Evolutionary conservation across 2,113 vertebrate genomes (phyloP), one percentile per base, ranked within the genome.

Genomic region (Pteronura brasiliensis): DNA sequence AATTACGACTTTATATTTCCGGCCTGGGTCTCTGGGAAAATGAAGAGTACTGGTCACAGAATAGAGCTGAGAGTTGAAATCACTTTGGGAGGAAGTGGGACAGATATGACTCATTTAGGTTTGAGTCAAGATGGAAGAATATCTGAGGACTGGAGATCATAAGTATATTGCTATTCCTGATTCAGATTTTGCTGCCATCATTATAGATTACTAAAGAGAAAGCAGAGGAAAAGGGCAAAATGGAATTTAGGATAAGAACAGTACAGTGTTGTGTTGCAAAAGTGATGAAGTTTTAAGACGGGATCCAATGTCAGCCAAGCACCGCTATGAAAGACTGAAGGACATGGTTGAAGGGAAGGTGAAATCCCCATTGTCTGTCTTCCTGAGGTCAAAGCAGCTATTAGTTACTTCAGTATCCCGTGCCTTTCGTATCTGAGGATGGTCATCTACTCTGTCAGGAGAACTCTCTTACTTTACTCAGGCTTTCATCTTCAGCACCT

Each of bases 211-310:
- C 1, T 31, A 77, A 52, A 11, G 39, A 59, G 84, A 36, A 76
- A n/a, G 44, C 42, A 2, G 52, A 84, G 36, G 29, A 82, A 3
- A 72, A 14, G 27, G 3, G 27, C 61, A 52, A 4, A 31, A 7
- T 9, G 59, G 67, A 47, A 49, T 82, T 44, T 18, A 31, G n/a
- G 72, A 0, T 4, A 27, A 36, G 18, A 85, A 20, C 25, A 1
- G 9, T 25, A 2, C 10, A 1, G 1, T 2, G 7, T 0, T 52
- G 5, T 57, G 55, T 11, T 69, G 57, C 57, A 49, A 8, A 49
- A 12, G 25, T 25, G 21, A 59, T 7, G 25, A 29, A 34, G 31
- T 52, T 57, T 25, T 7, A 59, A 47, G 94, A 44, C n/a, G 65
- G 79, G 83, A 36, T 17, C 44, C 20, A 0, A 10, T 4, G 20